A percentile compares a stretch with the other conserved stretches of the same genome.
Conservation (phyloP, 2,888 invertebrate species). For the Megaustenia siamemsis region DNA sequence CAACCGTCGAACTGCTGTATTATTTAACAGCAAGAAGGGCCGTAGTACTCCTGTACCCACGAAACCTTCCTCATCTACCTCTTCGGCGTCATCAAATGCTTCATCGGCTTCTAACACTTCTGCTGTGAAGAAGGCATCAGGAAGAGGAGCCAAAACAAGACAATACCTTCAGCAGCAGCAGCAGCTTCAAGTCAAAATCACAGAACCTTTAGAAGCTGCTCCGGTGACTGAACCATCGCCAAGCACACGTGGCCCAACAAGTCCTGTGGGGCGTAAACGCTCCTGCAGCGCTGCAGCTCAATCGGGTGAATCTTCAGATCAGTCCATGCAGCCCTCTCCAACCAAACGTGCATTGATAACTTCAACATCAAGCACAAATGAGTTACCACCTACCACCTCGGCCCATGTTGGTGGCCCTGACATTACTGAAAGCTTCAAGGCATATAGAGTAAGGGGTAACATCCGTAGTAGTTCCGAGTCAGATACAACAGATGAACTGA, state of each 20-base stretch:
- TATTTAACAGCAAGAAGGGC: slow-evolving; percentile 86
- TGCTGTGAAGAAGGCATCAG: slow-evolving; percentile 44
- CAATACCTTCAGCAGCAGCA: slow-evolving; percentile 61
- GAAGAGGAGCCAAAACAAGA: slow-evolving; percentile 48
- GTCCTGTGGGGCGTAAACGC: slow-evolving; percentile 69
- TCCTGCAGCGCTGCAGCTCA: slow-evolving; percentile 69
- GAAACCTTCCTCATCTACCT: slow-evolving; percentile 47
- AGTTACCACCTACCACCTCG: slow-evolving; percentile 57
- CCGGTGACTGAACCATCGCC: slow-evolving; percentile 59
- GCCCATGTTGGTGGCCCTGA: slow-evolving; percentile 65
- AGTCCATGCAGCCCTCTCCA: slow-evolving; percentile 51
- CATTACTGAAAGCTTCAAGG: slow-evolving; percentile 80
- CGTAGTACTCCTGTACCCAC: slow-evolving; percentile 47
- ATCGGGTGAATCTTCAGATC: slow-evolving; percentile 52
- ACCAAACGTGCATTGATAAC: slow-evolving; percentile 66
- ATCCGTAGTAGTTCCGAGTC: slow-evolving; percentile 74
- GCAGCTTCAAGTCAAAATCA: slow-evolving; percentile 49
- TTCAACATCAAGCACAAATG: slow-evolving; percentile 28
- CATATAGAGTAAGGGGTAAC: slow-evolving; percentile 79
- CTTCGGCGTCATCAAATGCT: slow-evolving; percentile 49
- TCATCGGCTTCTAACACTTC: slow-evolving; percentile 32
- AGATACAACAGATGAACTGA: slow-evolving; percentile 75
- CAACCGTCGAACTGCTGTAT: slow-evolving; percentile 87
- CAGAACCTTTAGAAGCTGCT: slow-evolving; percentile 63
- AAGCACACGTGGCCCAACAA: slow-evolving; percentile 60